Conservation (phyloP, 1,140 invertebrate genomes). For the Andricus grossulariae region DNA sequence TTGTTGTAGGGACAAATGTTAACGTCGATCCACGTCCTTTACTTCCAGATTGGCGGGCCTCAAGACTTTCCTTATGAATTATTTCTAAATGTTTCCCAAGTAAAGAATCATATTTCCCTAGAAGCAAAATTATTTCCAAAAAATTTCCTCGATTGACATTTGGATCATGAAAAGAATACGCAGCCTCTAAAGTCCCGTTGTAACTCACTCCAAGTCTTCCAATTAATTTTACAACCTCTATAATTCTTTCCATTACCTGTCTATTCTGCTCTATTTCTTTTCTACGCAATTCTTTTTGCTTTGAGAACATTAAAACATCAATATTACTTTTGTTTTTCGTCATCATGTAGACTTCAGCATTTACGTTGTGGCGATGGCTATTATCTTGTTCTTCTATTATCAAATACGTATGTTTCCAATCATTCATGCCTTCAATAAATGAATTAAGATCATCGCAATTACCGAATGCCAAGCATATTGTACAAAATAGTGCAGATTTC, state of each 20-base stretch:
- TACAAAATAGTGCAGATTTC: slow-evolving; percentile 23
- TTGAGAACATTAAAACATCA: slow-evolving; percentile 3
- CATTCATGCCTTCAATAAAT: slow-evolving; percentile 33
- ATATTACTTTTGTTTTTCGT: slow-evolving; percentile 23
- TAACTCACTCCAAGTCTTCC: slow-evolving; percentile 36
- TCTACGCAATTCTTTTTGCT: background rate
- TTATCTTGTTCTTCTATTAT: slow-evolving; percentile 35
- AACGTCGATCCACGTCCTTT: slow-evolving; percentile 32
- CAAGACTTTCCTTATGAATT: slow-evolving; percentile 24
- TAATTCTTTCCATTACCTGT: slow-evolving; percentile 25
- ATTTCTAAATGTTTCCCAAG: slow-evolving; percentile 27
- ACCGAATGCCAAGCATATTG: too few species aligned
- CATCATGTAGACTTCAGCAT: too few species aligned
- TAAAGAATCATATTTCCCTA: slow-evolving; percentile 34
- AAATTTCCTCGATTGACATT: slow-evolving; percentile 36
- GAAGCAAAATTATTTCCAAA: slow-evolving; percentile 34
- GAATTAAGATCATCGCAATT: too few species aligned
- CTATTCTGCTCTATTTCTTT: slow-evolving; percentile 20
- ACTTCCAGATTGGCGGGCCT: background rate
- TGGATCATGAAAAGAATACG: slow-evolving; percentile 30
- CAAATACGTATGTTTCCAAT: slow-evolving; percentile 21
- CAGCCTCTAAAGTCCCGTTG: slow-evolving; percentile 35
- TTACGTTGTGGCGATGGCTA: too few species aligned
- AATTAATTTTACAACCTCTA: slow-evolving; percentile 39
- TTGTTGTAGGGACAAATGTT: slow-evolving; percentile 36